Conservation (phyloP, 1,140 invertebrate genomes). For the Episyrphus balteatus region DNA sequence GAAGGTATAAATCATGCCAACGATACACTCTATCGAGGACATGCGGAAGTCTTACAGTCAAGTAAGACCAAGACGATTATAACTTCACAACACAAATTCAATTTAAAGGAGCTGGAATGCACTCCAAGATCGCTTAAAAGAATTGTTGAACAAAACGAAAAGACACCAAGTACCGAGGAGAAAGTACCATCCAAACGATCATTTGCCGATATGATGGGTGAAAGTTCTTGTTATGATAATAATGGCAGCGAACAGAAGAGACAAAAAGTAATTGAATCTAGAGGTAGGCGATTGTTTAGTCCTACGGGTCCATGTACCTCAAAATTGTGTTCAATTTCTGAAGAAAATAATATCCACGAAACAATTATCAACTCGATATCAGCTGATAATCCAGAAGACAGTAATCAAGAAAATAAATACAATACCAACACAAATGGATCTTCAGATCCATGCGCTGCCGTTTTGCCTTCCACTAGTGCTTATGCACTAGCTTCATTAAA, state of each 20-base stretch:
- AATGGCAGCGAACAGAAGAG: constrained; percentile 29
- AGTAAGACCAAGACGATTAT: constrained; percentile 1
- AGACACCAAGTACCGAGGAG: constrained; percentile 27
- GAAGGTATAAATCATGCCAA: constrained; percentile 41
- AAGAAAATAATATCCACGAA: neutral
- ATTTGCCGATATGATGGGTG: constrained; percentile 28
- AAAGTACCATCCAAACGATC: constrained; percentile 22
- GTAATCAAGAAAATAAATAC: constrained; percentile 20
- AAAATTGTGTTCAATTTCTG: constrained; percentile 2
- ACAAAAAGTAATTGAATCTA: constrained; percentile 30
- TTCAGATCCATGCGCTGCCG: no score
- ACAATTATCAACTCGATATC: no score
- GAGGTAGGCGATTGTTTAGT: constrained; percentile 21
- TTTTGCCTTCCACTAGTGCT: no score
- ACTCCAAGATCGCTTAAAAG: constrained; percentile 42
- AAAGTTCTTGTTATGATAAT: neutral
- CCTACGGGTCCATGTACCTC: constrained; percentile 2
- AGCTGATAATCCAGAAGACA: constrained; percentile 3
- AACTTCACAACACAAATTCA: constrained; percentile 22
- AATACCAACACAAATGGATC: no score
- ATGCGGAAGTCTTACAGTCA: constrained; percentile 40
- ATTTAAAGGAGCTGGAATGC: constrained; percentile 37
- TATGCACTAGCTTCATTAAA: no score
- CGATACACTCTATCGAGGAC: constrained; percentile 40
- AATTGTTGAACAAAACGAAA: constrained; percentile 31